Percentiles rank a stretch among this genome's conserved stretches.
Evolutionary conservation across 2,888 invertebrate species (phyloP).

Genomic region (Corythucha ciliata): DNA sequence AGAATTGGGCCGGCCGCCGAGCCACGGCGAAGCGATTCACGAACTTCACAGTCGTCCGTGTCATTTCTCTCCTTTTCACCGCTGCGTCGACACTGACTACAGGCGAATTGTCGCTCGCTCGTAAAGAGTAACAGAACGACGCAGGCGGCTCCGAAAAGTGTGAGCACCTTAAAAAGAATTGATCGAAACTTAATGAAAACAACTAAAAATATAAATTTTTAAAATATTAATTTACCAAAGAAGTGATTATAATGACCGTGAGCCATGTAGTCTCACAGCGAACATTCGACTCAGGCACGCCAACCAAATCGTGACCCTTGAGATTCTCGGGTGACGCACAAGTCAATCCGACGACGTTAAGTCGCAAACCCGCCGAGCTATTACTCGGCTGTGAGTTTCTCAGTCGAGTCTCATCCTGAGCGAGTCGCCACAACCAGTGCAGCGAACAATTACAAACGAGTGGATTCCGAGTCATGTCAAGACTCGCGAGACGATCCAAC

Average conservation of each 20-base stretch:
- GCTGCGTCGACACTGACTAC: conserved; percentile 21
- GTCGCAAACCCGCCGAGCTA: conserved; percentile 26
- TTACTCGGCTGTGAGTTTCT: conserved; percentile 24
- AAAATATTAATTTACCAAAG: no score
- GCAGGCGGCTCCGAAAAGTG: conserved; percentile 42
- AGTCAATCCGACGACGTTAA: conserved; percentile 51
- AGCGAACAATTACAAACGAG: conserved; percentile 78
- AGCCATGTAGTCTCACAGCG: conserved; percentile 42
- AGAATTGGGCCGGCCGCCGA: conserved; percentile 30
- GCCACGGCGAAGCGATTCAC: no score
- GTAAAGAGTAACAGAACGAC: conserved; percentile 41
- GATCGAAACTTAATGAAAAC: no score
- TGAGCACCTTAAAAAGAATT: no score
- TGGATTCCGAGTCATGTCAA: conserved; percentile 73
- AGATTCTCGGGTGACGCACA: conserved; percentile 52
- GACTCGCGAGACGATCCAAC: conserved; percentile 62
- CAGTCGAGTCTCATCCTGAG: conserved; percentile 27
- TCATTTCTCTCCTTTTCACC: conserved; percentile 26
- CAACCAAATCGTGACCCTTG: conserved; percentile 46
- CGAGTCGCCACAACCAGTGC: conserved; percentile 73
- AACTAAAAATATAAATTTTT: no score
- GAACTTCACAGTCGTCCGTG: no score
- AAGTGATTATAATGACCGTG: conserved; percentile 41
- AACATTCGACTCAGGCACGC: conserved; percentile 53
- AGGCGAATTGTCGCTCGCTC: conserved; percentile 38